Evolutionary conservation across 1,140 invertebrate genomes (phyloP).

Genomic region (Lucilia cuprina): DNA sequence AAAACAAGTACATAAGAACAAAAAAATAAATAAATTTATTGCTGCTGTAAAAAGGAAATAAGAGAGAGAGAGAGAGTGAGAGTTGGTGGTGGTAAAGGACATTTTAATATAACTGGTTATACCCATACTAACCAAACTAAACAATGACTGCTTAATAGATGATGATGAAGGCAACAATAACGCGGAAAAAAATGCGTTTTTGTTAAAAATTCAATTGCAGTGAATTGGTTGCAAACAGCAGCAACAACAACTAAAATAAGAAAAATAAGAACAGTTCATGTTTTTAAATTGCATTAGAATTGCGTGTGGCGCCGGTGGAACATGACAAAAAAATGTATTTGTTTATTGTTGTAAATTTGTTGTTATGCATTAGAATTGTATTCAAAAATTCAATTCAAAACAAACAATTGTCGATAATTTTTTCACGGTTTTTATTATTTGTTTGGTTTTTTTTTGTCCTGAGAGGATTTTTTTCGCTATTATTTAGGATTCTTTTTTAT

Average conservation of each 20-base stretch:
- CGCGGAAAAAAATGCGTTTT: slow-evolving; percentile 5
- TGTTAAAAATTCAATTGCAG: neutral
- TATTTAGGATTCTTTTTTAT: neutral
- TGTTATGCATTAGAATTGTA: neutral
- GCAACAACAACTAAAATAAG: neutral
- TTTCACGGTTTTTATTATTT: slow-evolving; percentile 25
- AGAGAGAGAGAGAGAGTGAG: neutral
- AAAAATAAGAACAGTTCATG: neutral
- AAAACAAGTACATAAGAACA: neutral
- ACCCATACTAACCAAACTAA: neutral
- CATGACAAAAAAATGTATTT: neutral
- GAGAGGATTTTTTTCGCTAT: neutral
- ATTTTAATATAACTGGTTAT: neutral
- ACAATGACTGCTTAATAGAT: slow-evolving; percentile 24
- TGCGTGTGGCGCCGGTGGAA: slow-evolving; percentile 22
- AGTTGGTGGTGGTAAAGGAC: neutral
- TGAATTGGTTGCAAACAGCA: neutral
- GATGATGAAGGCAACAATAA: neutral
- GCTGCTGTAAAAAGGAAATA: neutral
- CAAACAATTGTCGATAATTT: slow-evolving; percentile 33
- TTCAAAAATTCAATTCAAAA: slow-evolving; percentile 19
- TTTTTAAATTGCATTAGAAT: slow-evolving; percentile 29
- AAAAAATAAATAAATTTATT: no score
- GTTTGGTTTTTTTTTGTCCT: neutral
- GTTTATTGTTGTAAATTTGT: neutral